Percentiles rank a stretch among this genome's conserved stretches.
Conservation (phyloP, 2,888 invertebrate species). For the Trichopoda pennipes region DNA sequence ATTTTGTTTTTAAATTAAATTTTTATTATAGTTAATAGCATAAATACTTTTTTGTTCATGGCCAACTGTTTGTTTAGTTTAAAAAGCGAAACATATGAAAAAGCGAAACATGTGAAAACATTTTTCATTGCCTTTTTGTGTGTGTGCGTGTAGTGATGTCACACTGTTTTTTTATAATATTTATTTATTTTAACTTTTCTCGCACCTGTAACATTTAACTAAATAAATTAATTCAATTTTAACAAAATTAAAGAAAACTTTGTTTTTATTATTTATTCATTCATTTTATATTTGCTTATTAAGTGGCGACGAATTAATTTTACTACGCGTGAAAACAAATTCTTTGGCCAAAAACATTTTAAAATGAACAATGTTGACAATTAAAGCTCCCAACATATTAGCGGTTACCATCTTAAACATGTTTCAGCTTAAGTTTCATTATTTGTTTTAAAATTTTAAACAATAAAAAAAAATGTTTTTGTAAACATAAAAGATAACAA, state of each 20-base stretch:
- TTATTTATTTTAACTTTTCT: constrained; percentile 44
- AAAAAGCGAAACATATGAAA: constrained; percentile 18
- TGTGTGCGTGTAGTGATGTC: constrained; percentile 53
- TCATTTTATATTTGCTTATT: no score
- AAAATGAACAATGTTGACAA: no score
- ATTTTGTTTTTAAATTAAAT: constrained; percentile 22
- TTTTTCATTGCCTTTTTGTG: constrained; percentile 16
- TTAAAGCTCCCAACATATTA: no score
- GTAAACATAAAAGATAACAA: no score
- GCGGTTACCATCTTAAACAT: no score
- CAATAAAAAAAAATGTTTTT: no score
- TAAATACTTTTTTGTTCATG: constrained; percentile 1
- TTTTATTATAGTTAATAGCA: constrained; percentile 4
- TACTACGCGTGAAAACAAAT: no score
- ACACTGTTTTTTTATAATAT: constrained; percentile 44
- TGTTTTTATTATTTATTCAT: background rate
- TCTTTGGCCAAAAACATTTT: no score
- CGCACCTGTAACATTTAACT: constrained; percentile 65
- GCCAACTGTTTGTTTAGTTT: constrained; percentile 32
- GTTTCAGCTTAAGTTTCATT: no score
- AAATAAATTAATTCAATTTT: constrained; percentile 42
- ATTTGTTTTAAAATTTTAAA: no score
- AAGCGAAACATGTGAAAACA: background rate
- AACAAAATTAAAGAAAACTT: constrained; percentile 29
- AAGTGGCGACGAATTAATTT: no score